Conservation (phyloP, 30 jellyfish, hydroid and myxozoan genomes). For the Rhopilema esculentum region DNA sequence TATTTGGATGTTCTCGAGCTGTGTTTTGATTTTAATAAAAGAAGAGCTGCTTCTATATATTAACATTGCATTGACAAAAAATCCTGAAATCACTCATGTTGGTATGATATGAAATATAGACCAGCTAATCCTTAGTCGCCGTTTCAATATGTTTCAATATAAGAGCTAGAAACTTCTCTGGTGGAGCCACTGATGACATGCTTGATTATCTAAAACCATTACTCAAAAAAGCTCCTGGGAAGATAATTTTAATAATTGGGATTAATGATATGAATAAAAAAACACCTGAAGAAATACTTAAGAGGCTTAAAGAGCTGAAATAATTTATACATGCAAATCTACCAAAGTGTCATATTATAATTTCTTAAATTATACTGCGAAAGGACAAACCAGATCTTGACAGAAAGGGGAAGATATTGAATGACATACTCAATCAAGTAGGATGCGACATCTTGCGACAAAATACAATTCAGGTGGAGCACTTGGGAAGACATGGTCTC, state of each 20-base stretch:
- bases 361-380: no score
- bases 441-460: slow-evolving; percentile 21
- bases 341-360: slow-evolving; percentile 12
- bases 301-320: slow-evolving; percentile 2
- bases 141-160: slow-evolving; percentile 2
- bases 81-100: slow-evolving; percentile 8
- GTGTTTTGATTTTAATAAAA: no score
- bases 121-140: slow-evolving; percentile 11
- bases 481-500: slow-evolving; percentile 23
- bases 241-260: slow-evolving; percentile 8
- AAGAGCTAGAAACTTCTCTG: slow-evolving; percentile 1
- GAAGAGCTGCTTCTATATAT: no score
- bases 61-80: no score
- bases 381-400: not conserved
- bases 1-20: no score
- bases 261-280: slow-evolving; percentile 11
- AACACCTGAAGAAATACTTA: not conserved
- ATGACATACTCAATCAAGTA: slow-evolving; percentile 3
- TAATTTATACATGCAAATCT: not conserved
- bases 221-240: slow-evolving; percentile 14
- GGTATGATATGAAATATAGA: slow-evolving; percentile 2
- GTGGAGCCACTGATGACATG: slow-evolving; percentile 18
- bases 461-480: slow-evolving; percentile 18
- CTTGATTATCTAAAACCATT: slow-evolving; percentile 10
- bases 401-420: slow-evolving; percentile 8